Conservation (phyloP, 2,888 invertebrate genomes). For the Melanargia galathea region DNA sequence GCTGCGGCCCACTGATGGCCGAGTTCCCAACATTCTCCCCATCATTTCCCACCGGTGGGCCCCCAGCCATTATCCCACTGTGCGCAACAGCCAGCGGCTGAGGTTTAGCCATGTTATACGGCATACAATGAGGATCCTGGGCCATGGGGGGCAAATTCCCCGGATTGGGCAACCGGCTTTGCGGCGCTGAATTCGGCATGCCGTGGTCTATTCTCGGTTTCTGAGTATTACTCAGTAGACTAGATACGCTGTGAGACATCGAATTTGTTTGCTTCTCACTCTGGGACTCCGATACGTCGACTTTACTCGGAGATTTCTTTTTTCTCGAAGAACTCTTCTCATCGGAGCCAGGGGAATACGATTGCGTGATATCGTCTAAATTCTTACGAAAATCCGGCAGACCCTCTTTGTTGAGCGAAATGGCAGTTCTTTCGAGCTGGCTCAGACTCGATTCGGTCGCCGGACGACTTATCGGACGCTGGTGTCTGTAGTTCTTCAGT, state of each 20-base stretch:
- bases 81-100: constrained; percentile 52
- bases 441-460: constrained; percentile 72
- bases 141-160: constrained; percentile 43
- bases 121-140: constrained; percentile 46
- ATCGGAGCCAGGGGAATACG: constrained; percentile 72
- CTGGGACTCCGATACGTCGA: constrained; percentile 58
- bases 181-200: constrained; percentile 48
- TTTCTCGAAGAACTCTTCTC: constrained; percentile 70
- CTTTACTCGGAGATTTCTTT: constrained; percentile 70
- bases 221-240: constrained; percentile 53
- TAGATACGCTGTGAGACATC: constrained; percentile 76
- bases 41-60: constrained; percentile 34
- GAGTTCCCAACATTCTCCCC: constrained; percentile 14
- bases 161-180: constrained; percentile 35
- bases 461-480: constrained; percentile 61
- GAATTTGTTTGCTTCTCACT: constrained; percentile 48
- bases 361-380: constrained; percentile 77
- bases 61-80: constrained; percentile 53
- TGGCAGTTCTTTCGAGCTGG: constrained; percentile 72
- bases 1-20: constrained; percentile 19
- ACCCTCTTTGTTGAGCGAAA: constrained; percentile 69
- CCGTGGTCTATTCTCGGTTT: constrained; percentile 50
- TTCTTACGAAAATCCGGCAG: constrained; percentile 76
- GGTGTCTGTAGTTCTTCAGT: constrained; percentile 77
- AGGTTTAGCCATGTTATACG: constrained; percentile 38